Conservation (phyloP, 1,140 invertebrate genomes). For the Drusus annulatus region DNA sequence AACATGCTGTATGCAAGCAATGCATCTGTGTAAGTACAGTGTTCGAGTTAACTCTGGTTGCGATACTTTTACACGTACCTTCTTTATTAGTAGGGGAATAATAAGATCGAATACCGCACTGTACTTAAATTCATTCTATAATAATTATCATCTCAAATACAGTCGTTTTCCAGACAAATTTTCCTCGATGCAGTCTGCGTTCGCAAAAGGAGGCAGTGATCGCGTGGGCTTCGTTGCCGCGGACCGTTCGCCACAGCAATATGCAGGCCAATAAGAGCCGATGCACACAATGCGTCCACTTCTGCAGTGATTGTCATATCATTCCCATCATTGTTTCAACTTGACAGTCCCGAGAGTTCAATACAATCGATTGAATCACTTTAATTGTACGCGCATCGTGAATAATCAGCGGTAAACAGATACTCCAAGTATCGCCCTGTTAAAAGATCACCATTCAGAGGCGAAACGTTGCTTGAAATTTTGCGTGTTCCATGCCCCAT, state of each 20-base stretch:
- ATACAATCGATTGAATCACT: not conserved
- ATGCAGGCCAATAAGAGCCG: slow-evolving; percentile 24
- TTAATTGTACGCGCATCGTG: not conserved
- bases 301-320: slow-evolving; percentile 13
- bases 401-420: too few species aligned
- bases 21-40: too few species aligned
- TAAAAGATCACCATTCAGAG: too few species aligned
- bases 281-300: slow-evolving; percentile 23
- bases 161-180: slow-evolving; percentile 1
- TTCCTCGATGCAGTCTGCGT: not conserved
- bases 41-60: too few species aligned
- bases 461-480: too few species aligned
- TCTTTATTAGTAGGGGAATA: too few species aligned
- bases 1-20: too few species aligned
- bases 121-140: not conserved
- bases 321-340: slow-evolving; percentile 22
- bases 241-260: slow-evolving; percentile 7
- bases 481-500: too few species aligned
- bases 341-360: slow-evolving; percentile 21
- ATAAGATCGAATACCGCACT: too few species aligned
- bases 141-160: slow-evolving; percentile 6
- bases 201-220: not conserved
- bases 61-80: too few species aligned
- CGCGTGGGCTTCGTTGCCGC: not conserved
- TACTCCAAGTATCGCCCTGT: too few species aligned